Percentiles rank a stretch among this genome's conserved stretches.
phyloP scores from a whole-genome alignment of 1,140 invertebrate genomes.

The Bombus picipes region DNA sequence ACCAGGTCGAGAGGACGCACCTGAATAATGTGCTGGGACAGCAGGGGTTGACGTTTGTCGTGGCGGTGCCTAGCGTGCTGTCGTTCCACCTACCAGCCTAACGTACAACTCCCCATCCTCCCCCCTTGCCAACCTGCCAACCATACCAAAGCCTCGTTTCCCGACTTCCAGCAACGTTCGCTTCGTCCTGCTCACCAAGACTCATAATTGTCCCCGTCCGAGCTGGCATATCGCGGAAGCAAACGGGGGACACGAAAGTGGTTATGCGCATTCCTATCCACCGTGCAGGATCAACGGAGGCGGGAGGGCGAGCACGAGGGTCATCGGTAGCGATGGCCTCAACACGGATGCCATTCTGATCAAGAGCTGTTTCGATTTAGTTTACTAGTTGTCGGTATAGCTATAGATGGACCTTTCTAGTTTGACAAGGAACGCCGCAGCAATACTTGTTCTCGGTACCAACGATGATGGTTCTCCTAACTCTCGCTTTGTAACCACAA shows the following conservation, averaged over 20 bases:
- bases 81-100: conserved; percentile 37
- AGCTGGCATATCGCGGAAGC: conserved; percentile 62
- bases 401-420: no score
- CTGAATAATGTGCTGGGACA: conserved; percentile 74
- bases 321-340: conserved; percentile 26
- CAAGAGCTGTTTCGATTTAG: neutral
- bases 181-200: conserved; percentile 44
- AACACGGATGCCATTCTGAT: neutral
- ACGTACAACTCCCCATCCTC: conserved; percentile 17
- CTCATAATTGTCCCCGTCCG: conserved; percentile 75
- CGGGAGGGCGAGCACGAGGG: neutral
- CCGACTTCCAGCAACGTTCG: conserved; percentile 28
- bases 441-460: no score
- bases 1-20: conserved; percentile 54
- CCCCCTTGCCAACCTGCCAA: neutral
- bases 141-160: conserved; percentile 18
- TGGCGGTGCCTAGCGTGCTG: conserved; percentile 80
- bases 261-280: conserved; percentile 62
- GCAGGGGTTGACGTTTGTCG: conserved; percentile 76
- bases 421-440: no score
- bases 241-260: conserved; percentile 61
- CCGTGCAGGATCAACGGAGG: neutral
- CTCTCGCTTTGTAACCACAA: no score
- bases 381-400: no score
- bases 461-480: no score